Percentiles rank a stretch among this genome's conserved stretches.
These are phyloP conservation scores for Onychomys torridus DNA, from an alignment of 2,797 vertebrate species.

Conservation along the genomic window DNA sequence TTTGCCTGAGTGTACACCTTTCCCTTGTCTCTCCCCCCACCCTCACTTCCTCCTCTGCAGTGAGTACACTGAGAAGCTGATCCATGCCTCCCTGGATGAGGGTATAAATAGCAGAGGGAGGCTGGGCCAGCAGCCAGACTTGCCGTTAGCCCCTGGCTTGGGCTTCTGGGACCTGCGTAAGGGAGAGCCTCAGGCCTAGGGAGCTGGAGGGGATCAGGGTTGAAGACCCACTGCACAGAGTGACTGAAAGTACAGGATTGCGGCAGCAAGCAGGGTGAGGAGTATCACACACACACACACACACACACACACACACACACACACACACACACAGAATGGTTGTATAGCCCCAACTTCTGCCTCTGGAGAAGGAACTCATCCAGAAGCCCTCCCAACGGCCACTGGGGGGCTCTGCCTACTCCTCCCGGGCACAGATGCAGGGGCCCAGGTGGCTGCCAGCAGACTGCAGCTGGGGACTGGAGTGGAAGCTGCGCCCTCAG, in stretches of 20 bases:
- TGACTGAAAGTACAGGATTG: not conserved
- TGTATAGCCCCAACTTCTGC: not conserved
- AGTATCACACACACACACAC: too few species aligned
- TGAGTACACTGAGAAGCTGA: conserved; percentile 50
- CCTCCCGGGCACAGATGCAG: conserved; percentile 55
- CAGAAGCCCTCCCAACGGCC: conserved; percentile 26
- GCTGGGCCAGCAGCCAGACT: conserved; percentile 67
- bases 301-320: not conserved
- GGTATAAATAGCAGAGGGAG: conserved; percentile 78
- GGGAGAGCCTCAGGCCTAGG: not conserved
- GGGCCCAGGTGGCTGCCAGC: conserved; percentile 75
- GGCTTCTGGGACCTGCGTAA: not conserved
- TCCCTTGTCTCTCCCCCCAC: conserved; percentile 25
- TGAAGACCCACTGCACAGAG: not conserved
- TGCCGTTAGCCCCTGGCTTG: conserved; percentile 47
- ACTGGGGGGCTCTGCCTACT: not conserved
- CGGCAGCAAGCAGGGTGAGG: not conserved
- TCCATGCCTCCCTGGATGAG: conserved; percentile 70
- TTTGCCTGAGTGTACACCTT: conserved; percentile 33
- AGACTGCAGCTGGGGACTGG: conserved; percentile 73
- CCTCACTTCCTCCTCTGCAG: conserved; percentile 74
- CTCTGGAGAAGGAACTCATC: conserved; percentile 21
- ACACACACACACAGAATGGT: not conserved
- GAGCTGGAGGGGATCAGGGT: not conserved
- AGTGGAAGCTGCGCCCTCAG: conserved; percentile 68